Evolutionary conservation across 1,140 invertebrate species (phyloP), one percentile per base, ranked within the genome.

Genomic region (Venustaconcha ellipsiformis): DNA sequence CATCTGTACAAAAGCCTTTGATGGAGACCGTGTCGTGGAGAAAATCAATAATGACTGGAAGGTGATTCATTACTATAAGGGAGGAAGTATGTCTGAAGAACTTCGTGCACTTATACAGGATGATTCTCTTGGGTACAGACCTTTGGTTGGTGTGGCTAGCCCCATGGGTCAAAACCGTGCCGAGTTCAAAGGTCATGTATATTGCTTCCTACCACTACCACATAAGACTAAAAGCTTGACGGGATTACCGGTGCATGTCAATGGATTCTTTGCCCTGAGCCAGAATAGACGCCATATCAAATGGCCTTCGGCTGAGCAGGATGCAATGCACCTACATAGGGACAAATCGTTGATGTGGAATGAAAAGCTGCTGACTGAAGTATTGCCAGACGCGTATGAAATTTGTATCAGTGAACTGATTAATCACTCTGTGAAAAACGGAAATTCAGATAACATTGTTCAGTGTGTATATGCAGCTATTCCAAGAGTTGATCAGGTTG

Each of bases 201-300:
- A 84, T 69, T 86, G 84, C 70, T 85, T 84, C 66, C 64, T 88
- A 12, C 87, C 87, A 18, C 78, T 87, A 14, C 84, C 84, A 30
- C 67, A 81, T n/a, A 68, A 79, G 57, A 63, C 67, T 13, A 48
- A 67, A 23, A 79, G 69, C 60, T 62, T 67, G n/a, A 83, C 84
- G 0, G 86, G 86, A 4, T 76, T 87, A 37, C 85, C 84, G 13
- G 74, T 87, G 14, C 84, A 85, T 65, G 79, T 87, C n/a, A 84
- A 84, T 74, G 85, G 85, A 18, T 85, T 76, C 67, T 85, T 87
- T 78, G 79, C 84, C 1, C 57, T 86, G 48, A 82, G 80, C 64
- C 80, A 82, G 68, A 83, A 86, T 67, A 73, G 84, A 26, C 79
- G 81, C 30, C 80, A 87, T 23, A 30, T 87, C 37, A 86, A 85